Percentiles rank a stretch among this genome's conserved stretches.
These are phyloP conservation scores for Chaunax sp. DNA, from an alignment of 2,797 vertebrate species.

Conservation along the genomic window DNA sequence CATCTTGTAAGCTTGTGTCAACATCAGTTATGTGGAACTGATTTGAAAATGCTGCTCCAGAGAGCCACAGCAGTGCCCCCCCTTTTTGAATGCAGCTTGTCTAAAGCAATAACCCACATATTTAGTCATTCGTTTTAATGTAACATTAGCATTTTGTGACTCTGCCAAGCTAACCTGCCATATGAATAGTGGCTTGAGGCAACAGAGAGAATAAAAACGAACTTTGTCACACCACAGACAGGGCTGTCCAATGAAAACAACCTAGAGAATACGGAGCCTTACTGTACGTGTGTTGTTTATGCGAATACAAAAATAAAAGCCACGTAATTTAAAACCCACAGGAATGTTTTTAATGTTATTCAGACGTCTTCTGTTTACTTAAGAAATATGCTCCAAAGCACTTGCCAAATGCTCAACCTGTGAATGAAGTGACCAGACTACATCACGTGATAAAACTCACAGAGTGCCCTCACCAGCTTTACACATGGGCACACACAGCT, in stretches of 20 bases:
- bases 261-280: conserved; percentile 30
- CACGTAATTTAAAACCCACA: conserved; percentile 59
- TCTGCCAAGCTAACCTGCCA: conserved; percentile 29
- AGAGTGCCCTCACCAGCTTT: conserved; percentile 43
- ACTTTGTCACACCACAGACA: conserved; percentile 33
- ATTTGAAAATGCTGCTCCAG: conserved; percentile 8
- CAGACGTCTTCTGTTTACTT: conserved; percentile 63
- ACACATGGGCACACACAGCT: conserved; percentile 62
- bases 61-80: conserved; percentile 4
- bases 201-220: conserved; percentile 33
- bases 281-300: conserved; percentile 59
- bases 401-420: conserved; percentile 67
- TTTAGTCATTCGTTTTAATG: conserved; percentile 47
- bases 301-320: conserved; percentile 17
- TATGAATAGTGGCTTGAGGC: conserved; percentile 19
- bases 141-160: conserved; percentile 44
- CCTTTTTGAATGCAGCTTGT: conserved; percentile 30
- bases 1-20: conserved; percentile 4
- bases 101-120: conserved; percentile 50
- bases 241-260: conserved; percentile 61
- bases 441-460: conserved; percentile 71
- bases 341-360: conserved; percentile 62
- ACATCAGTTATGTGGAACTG: conserved; percentile 13
- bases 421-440: conserved; percentile 71
- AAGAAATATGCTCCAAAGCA: conserved; percentile 50